A percentile compares a stretch with the other conserved stretches of the same genome.
These are phyloP conservation scores for Linnaemya tessellans DNA, from an alignment of 2,888 invertebrate genomes.

Conservation along the genomic window DNA sequence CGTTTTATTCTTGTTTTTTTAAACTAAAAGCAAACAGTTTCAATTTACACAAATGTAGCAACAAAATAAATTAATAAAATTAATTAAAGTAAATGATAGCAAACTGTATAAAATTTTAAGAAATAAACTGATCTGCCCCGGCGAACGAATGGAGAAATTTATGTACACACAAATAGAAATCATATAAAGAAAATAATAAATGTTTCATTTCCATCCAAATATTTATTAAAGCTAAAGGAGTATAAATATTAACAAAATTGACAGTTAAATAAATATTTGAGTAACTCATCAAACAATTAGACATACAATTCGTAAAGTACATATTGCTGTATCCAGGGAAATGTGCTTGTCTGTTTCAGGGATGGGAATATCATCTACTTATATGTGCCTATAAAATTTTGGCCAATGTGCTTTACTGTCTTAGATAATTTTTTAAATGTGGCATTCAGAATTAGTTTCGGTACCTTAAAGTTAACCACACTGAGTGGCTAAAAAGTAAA, in stretches of 20 bases:
- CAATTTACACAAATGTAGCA: background rate
- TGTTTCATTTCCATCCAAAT: background rate
- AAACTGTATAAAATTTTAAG: background rate
- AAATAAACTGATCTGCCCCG: background rate
- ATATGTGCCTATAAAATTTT: too few species aligned
- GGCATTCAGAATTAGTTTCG: too few species aligned
- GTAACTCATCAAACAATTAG: conserved; percentile 70
- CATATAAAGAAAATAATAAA: conserved; percentile 22
- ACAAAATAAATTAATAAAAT: conserved; percentile 23
- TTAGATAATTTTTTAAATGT: too few species aligned
- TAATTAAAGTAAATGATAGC: conserved; percentile 7
- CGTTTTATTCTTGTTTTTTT: conserved; percentile 7
- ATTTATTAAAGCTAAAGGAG: background rate
- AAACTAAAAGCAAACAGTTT: conserved; percentile 10
- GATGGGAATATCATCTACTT: background rate
- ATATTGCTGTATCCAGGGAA: background rate
- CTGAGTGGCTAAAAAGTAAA: too few species aligned
- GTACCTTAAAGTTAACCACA: too few species aligned
- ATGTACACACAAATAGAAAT: background rate
- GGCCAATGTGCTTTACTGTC: too few species aligned
- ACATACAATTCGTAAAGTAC: conserved; percentile 38
- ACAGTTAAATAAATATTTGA: conserved; percentile 72
- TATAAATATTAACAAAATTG: conserved; percentile 56
- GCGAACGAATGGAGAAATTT: background rate
- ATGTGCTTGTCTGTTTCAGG: background rate